Base-by-base conservation (phyloP, 2,113 vertebrate species). In the Mugil cephalus region DNA sequence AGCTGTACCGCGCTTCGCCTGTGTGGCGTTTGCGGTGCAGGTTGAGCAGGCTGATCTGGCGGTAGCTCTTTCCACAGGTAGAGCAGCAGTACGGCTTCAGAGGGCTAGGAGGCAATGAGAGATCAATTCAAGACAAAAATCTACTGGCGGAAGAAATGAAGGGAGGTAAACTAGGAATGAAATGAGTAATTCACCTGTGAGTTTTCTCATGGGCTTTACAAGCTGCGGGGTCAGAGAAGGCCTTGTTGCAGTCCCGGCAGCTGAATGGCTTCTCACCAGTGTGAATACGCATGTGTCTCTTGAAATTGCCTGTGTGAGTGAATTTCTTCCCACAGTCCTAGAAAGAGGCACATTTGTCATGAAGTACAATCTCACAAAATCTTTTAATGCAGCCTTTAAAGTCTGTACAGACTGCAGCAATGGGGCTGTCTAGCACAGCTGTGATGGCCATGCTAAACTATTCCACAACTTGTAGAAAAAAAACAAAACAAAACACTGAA, bases 201-300 rank as follows among this genome's bases (percentile, higher is more conserved):
- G 97, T 99, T 93, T 98, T 99, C 92, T 99, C 97, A 0, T 99
- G 97, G n/a, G 97, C 98, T 91, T 98, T 98, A 90, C 98, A 99
- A 2, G 98, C 97, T 0, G 98, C 98, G 0, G 97, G 97, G 85
- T 99, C 98, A 0, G 98, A 99, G 85, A 99, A 99, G 10, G 97
- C 96, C 74, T 99, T 99, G 90, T 88, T 96, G 70, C 98, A 99
- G 86, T 99, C 97, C 7, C 95, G 90, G 89, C 98, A 99, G 12
- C 95, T 95, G 90, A 98, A 99, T 0, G 98, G 98, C 58, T 99
- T 99, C 93, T 99, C 98, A 0, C 97, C 98, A 0, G 98, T 99
- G 93, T 99, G 97, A 88, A 98, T 99, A 1, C 97, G 97, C 89
- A 99, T 98, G 92, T 99, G 97, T 17, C 97, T 93, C 90, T 98